phyloP scores from a whole-genome alignment of 2,888 invertebrate species.

The Biston stratarius region DNA sequence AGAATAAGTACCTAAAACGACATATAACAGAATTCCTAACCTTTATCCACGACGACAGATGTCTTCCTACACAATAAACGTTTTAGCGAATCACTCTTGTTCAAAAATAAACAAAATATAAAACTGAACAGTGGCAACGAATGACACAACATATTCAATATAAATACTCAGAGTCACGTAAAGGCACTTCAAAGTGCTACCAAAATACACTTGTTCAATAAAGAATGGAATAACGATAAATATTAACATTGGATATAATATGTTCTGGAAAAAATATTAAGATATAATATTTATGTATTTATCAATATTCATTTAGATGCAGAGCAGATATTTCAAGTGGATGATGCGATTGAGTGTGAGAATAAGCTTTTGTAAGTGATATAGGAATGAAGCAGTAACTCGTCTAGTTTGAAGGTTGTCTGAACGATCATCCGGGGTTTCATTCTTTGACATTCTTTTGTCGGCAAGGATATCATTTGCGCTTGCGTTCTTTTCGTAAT shows the following conservation, averaged over 20 bases:
- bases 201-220: constrained; percentile 48
- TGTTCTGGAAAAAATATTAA: constrained; percentile 13
- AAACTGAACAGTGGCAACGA: constrained; percentile 43
- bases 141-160: constrained; percentile 64
- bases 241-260: not conserved
- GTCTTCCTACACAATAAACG: constrained; percentile 45
- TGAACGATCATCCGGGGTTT: no score
- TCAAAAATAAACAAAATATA: constrained; percentile 50
- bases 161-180: constrained; percentile 56
- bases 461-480: no score
- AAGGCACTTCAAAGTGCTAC: constrained; percentile 62
- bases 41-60: constrained; percentile 37
- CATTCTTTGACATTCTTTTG: no score
- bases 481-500: no score
- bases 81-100: constrained; percentile 62
- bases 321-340: constrained; percentile 41
- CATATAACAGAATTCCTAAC: constrained; percentile 19
- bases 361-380: constrained; percentile 42
- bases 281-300: constrained; percentile 23
- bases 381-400: constrained; percentile 19
- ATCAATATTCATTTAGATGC: constrained; percentile 35
- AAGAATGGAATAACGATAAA: constrained; percentile 8
- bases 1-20: constrained; percentile 30
- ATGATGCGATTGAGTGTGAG: constrained; percentile 44
- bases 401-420: not conserved